Percentiles rank a stretch among this genome's conserved stretches.
These are phyloP conservation scores for Marisa cornuarietis DNA, from an alignment of 1,140 invertebrate species.

Conservation along the genomic window DNA sequence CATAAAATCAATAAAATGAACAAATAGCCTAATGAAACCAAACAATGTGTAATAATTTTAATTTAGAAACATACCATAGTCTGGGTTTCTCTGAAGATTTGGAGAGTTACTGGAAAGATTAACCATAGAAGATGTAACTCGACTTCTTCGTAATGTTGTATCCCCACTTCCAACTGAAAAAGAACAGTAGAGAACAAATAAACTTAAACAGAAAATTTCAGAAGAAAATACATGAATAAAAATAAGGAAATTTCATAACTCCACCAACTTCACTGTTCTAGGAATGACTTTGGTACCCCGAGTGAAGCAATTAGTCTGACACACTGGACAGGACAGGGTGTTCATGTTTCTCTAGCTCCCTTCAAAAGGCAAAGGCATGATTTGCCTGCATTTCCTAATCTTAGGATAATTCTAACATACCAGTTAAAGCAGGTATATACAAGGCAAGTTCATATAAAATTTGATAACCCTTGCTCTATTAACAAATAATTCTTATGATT, in stretches of 20 bases:
- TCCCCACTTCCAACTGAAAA: conserved; percentile 55
- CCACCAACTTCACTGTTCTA: too few species aligned
- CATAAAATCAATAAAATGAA: too few species aligned
- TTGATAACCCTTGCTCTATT: too few species aligned
- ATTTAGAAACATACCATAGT: conserved; percentile 49
- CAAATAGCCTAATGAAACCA: too few species aligned
- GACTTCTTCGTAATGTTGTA: conserved; percentile 48
- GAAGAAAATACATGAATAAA: not conserved
- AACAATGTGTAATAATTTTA: not conserved
- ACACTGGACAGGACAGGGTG: not conserved
- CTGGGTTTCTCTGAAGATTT: conserved; percentile 43
- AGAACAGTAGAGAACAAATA: conserved; percentile 28
- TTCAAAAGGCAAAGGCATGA: not conserved
- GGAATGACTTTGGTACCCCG: too few species aligned
- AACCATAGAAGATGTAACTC: conserved; percentile 51
- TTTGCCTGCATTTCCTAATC: not conserved
- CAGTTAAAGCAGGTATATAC: too few species aligned
- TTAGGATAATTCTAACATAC: too few species aligned
- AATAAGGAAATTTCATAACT: conserved; percentile 11
- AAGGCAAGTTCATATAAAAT: too few species aligned
- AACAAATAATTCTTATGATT: too few species aligned
- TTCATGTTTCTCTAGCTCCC: not conserved
- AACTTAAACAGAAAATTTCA: conserved; percentile 9
- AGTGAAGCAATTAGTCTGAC: too few species aligned
- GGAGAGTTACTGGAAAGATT: conserved; percentile 46